A percentile compares a stretch with the other conserved stretches of the same genome.
These are phyloP conservation scores for Drosophila pullipes DNA, from an alignment of 2,888 invertebrate genomes.

Conservation along the genomic window DNA sequence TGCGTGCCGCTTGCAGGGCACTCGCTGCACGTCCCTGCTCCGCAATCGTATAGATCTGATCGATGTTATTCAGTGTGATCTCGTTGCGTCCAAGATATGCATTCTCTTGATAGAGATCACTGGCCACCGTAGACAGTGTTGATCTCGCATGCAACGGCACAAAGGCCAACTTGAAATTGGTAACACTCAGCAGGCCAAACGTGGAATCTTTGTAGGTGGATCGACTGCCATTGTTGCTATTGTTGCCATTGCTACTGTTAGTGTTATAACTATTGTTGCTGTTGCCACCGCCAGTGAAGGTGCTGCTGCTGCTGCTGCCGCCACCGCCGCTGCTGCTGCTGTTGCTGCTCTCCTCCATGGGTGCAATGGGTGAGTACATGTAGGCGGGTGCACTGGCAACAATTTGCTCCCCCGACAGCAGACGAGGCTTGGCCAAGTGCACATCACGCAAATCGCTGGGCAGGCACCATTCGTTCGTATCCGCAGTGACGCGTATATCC, in stretches of 20 bases:
- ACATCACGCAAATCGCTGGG: constrained; percentile 80
- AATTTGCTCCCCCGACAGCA: constrained; percentile 88
- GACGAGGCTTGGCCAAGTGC: constrained; percentile 76
- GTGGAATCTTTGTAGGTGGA: constrained; percentile 88
- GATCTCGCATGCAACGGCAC: constrained; percentile 87
- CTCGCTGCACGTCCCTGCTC: constrained; percentile 77
- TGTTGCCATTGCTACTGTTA: constrained; percentile 84
- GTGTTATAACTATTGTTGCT: constrained; percentile 87
- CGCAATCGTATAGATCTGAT: constrained; percentile 84
- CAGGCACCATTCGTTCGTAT: constrained; percentile 79
- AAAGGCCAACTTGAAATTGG: constrained; percentile 97
- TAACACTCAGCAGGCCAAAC: constrained; percentile 94
- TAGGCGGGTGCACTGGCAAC: constrained; percentile 94
- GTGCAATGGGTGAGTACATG: constrained; percentile 90
- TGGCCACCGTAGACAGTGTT: constrained; percentile 36
- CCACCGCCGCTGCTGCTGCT: constrained; percentile 22
- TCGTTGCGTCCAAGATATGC: constrained; percentile 83
- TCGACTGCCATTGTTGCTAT: constrained; percentile 24
- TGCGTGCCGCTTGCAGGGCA: constrained; percentile 77
- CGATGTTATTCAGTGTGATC: constrained; percentile 85
- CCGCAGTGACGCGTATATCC: constrained; percentile 64
- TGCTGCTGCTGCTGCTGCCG: constrained; percentile 9
- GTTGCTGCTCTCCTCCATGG: constrained; percentile 87
- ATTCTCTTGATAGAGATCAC: constrained; percentile 83
- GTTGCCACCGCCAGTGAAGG: not conserved